Percentiles rank a stretch among this genome's conserved stretches.
Conservation (phyloP, 2,888 invertebrate species). For the Hyposoter didymator region DNA sequence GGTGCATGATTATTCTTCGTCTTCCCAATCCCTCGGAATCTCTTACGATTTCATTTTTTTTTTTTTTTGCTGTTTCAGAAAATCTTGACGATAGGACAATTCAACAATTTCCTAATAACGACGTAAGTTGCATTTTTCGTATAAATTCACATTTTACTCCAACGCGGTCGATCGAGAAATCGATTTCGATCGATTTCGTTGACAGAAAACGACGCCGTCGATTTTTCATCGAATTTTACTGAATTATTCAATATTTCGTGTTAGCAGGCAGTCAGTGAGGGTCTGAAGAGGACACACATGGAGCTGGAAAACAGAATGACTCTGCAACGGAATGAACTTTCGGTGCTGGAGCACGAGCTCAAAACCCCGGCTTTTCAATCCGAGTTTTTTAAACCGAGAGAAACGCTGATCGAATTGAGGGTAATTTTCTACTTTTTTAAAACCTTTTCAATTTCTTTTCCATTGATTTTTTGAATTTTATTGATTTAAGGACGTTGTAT, state of each 20-base stretch:
- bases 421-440: conserved; percentile 49
- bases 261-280: conserved; percentile 75
- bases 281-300: conserved; percentile 76
- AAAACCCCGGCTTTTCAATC: conserved; percentile 75
- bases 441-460: background rate
- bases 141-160: background rate
- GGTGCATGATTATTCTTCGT: conserved; percentile 32
- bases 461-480: background rate
- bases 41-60: conserved; percentile 22
- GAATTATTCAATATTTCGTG: conserved; percentile 45
- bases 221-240: background rate
- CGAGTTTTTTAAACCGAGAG: conserved; percentile 71
- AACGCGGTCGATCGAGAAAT: too few species aligned
- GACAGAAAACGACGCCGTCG: too few species aligned
- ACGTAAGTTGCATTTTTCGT: conserved; percentile 74
- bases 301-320: conserved; percentile 78
- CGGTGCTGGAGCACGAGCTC: conserved; percentile 77
- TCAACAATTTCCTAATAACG: conserved; percentile 72
- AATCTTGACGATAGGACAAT: conserved; percentile 73
- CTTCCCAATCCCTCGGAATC: conserved; percentile 3
- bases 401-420: conserved; percentile 69
- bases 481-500: background rate
- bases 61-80: conserved; percentile 72
- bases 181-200: too few species aligned
- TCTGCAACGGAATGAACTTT: conserved; percentile 78